Evolutionary conservation across 2,113 vertebrate genomes (phyloP).

Genomic region (Semnornis frantzii): DNA sequence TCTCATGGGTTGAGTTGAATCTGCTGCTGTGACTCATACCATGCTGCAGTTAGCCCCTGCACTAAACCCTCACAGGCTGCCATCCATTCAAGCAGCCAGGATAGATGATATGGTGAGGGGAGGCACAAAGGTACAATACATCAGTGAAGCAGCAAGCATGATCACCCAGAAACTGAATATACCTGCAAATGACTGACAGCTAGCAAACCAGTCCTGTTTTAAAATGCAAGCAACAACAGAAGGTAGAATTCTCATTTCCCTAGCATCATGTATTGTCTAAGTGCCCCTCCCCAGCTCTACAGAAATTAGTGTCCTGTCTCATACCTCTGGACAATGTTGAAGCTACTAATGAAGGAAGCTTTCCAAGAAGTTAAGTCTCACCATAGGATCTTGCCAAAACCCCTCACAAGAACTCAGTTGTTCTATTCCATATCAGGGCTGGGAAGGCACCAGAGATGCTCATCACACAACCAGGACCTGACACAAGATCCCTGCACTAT

Average conservation of each 20-base stretch:
- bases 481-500: neutral
- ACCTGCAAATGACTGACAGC: neutral
- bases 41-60: too few species aligned
- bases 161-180: neutral
- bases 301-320: neutral
- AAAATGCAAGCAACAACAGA: neutral
- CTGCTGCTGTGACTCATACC: too few species aligned
- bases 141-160: neutral
- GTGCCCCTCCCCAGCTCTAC: neutral
- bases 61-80: neutral
- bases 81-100: neutral
- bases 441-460: neutral
- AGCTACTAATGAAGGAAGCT: neutral
- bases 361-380: neutral
- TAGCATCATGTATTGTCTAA: neutral
- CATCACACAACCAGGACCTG: neutral
- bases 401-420: neutral
- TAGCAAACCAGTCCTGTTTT: neutral
- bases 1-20: too few species aligned
- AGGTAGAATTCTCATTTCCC: neutral
- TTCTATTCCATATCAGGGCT: neutral
- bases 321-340: neutral
- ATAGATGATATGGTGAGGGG: rapidly evolving
- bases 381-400: neutral
- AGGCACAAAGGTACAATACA: neutral